phyloP scores from a whole-genome alignment of 2,113 vertebrate species.

The Nesogale talazaci region DNA sequence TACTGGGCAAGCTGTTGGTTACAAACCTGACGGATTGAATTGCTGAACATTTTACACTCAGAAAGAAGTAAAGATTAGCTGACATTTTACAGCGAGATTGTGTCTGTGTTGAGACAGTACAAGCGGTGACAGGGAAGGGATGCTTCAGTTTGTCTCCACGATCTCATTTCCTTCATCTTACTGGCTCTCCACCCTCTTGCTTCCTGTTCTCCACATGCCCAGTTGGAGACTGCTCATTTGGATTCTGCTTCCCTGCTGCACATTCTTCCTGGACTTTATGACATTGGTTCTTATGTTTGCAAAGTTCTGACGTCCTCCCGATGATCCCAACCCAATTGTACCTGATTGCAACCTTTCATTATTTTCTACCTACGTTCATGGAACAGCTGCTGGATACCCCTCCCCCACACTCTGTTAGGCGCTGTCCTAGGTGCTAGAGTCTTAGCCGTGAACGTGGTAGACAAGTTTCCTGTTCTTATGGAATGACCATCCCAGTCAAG shows the following conservation, averaged over 20 bases:
- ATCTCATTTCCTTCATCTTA: background rate
- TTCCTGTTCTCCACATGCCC: background rate
- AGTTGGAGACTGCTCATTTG: background rate
- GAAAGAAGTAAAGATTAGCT: background rate
- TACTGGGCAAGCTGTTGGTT: constrained; percentile 26
- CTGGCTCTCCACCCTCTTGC: constrained; percentile 15
- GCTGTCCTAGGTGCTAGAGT: background rate
- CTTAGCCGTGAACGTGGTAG: background rate
- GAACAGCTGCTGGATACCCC: background rate
- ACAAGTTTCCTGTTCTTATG: background rate
- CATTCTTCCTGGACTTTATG: background rate
- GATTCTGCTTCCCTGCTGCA: background rate
- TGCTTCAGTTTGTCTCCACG: background rate
- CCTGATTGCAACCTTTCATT: background rate
- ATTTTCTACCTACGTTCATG: background rate
- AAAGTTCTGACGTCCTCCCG: background rate
- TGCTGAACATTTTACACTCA: constrained; percentile 2
- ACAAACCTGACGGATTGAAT: constrained; percentile 53
- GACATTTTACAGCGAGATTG: background rate
- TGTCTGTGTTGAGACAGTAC: background rate
- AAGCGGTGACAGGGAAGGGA: background rate
- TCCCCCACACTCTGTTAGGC: background rate
- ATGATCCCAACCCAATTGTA: background rate
- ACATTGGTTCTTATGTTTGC: constrained; percentile 1
- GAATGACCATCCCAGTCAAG: background rate